Percentiles rank a stretch among this genome's conserved stretches.
These are phyloP conservation scores for Lota lota DNA, from an alignment of 2,113 vertebrate species.

Conservation along the genomic window DNA sequence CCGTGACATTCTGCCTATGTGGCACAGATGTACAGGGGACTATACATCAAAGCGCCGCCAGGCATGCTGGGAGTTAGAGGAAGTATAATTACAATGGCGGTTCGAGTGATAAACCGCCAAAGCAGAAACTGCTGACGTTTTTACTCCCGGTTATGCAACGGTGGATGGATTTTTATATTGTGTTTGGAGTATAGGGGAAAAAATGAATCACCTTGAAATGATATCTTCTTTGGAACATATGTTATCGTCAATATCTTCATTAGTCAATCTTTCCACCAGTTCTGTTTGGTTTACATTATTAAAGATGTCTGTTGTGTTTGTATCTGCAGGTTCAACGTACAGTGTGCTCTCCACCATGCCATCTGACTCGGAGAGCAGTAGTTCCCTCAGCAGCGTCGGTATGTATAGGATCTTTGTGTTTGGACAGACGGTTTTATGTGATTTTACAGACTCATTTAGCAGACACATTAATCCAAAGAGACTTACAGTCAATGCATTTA, in stretches of 20 bases:
- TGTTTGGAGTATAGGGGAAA: too few species aligned
- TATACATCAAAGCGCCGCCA: slow-evolving; percentile 61
- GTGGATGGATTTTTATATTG: too few species aligned
- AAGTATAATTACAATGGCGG: slow-evolving; percentile 44
- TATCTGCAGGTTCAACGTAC: slow-evolving; percentile 88
- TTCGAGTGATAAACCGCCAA: slow-evolving; percentile 41
- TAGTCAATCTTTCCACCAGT: too few species aligned
- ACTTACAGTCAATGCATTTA: too few species aligned
- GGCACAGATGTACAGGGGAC: slow-evolving; percentile 62
- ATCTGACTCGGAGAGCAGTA: slow-evolving; percentile 98
- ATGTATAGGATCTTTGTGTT: slow-evolving; percentile 60
- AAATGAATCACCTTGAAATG: too few species aligned
- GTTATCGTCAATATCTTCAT: too few species aligned
- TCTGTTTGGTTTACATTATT: too few species aligned
- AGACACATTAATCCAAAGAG: too few species aligned
- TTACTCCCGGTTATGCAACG: not conserved
- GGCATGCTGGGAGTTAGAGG: slow-evolving; percentile 44
- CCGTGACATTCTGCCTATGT: slow-evolving; percentile 64
- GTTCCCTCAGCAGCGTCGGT: slow-evolving; percentile 97
- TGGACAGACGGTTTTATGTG: too few species aligned
- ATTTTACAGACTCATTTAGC: too few species aligned
- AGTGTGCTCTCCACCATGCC: slow-evolving; percentile 98
- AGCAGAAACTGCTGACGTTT: slow-evolving; percentile 28
- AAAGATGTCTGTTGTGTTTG: not conserved
- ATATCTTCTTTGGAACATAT: too few species aligned